phyloP scores from a whole-genome alignment of 64 coral and sea anemone species.

The Montipora efflorescens region DNA sequence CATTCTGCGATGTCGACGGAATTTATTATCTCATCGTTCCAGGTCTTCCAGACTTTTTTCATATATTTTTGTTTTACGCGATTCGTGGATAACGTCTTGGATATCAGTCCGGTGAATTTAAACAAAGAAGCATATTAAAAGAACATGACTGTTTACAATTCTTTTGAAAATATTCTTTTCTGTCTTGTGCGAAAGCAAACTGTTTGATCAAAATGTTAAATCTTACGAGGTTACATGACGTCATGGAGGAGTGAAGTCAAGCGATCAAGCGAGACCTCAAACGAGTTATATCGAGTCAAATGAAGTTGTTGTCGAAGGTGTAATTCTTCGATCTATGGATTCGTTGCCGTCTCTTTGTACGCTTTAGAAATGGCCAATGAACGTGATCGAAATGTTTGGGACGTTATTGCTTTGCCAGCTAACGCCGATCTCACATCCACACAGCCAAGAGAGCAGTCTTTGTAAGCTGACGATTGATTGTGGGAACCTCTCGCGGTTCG shows the following conservation, averaged over 20 bases:
- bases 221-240: constrained; percentile 55
- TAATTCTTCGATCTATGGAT: neutral
- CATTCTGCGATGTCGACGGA: neutral
- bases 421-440: neutral
- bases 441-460: constrained; percentile 13
- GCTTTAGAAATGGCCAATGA: constrained; percentile 22
- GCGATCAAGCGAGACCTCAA: neutral
- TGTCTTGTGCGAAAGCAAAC: too few species aligned
- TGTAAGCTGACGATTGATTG: constrained; percentile 3
- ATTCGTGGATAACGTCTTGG: neutral
- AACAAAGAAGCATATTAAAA: neutral
- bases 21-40: neutral
- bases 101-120: neutral
- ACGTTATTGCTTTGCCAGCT: constrained; percentile 16
- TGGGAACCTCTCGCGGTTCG: neutral
- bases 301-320: neutral
- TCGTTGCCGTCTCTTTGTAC: neutral
- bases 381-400: constrained; percentile 40
- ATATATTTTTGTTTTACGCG: too few species aligned
- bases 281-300: neutral
- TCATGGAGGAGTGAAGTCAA: constrained; percentile 28
- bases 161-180: neutral
- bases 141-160: neutral
- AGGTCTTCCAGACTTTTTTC: neutral
- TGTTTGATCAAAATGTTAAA: constrained; percentile 1